These are phyloP conservation scores for Nilaparvata lugens DNA, from an alignment of 1,140 invertebrate species.

Conservation along the genomic window DNA sequence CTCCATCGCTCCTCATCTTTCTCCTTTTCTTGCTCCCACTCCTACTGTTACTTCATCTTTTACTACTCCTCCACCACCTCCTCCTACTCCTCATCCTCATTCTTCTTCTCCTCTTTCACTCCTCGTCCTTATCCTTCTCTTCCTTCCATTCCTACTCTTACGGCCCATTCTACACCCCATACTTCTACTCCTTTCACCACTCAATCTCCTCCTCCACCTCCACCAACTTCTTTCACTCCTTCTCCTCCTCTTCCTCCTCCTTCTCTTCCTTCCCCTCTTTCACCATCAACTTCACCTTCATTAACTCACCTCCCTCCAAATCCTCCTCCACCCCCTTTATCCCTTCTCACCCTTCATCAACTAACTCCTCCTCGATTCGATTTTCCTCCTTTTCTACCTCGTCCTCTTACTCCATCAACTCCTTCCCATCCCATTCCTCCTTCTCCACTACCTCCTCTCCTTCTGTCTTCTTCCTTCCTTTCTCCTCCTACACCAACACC, in stretches of 20 bases:
- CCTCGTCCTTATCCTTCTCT: too few species aligned
- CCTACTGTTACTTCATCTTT: too few species aligned
- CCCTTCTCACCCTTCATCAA: background rate
- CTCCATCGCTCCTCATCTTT: background rate
- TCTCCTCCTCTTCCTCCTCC: background rate
- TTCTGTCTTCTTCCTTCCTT: background rate
- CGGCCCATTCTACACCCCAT: too few species aligned
- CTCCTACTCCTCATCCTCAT: too few species aligned
- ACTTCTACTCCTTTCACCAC: too few species aligned
- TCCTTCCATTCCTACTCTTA: too few species aligned
- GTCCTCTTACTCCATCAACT: background rate
- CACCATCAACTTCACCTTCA: background rate
- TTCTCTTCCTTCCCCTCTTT: background rate
- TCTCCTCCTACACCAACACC: background rate
- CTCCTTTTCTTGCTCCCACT: too few species aligned
- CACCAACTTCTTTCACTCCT: background rate
- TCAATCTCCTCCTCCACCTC: background rate
- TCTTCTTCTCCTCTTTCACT: too few species aligned
- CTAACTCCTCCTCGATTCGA: too few species aligned
- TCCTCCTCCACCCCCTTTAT: background rate
- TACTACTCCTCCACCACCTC: too few species aligned
- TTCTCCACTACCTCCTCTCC: too few species aligned
- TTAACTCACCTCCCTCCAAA: background rate
- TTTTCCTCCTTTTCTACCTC: background rate
- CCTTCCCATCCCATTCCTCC: too few species aligned